Base-by-base conservation (phyloP, 1,140 invertebrate species). In the Zeugodacus cucurbitae region DNA sequence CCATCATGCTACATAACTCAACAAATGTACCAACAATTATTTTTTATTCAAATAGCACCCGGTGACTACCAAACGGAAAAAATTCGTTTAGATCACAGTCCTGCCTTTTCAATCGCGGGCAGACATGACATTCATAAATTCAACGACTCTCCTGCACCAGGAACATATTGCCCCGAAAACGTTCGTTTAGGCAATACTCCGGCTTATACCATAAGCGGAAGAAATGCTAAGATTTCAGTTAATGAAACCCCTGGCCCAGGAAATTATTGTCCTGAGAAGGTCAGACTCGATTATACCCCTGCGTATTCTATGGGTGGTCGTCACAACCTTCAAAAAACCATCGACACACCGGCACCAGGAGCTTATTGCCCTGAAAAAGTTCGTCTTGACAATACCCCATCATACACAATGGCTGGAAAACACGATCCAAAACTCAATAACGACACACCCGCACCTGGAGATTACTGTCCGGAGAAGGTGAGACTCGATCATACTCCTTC, bases 291-390 rank as follows among this genome's bases (percentile, higher is more conserved):
- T 90, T 94, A 94, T 89, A 94, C 94, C 4, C 94, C 67, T 37
- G 6, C 67, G 14, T 70, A 70, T 70, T 29, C 67, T 4, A 70
- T 70, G 2, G 22, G 32, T 17, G 67, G 67, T 37, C n/a, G 26
- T 10, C 67, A 70, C 22, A n/a, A 37, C n/a, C 10, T 37, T 17
- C 11, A 37, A 37, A 14, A 3, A 20, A 17, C 26, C 11, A 37
- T 20, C 17, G 34, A 37, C 34, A 37, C 67, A 37, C 20, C 94
- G 59, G 90, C 94, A 26, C 95, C 95, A 20, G 94, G 94, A 89
- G 93, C 94, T 58, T 96, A 96, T 90, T 91, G 93, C 89, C 95
- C 96, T 3, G 96, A 96, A 90, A 96, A 96, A 91, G 94, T 94
- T 26, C 94, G 95, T 62, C 91, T 93, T 20, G 91, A 94, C 88